Evolutionary conservation across 2,113 vertebrate genomes (phyloP).

Genomic region (Philantomba maxwellii): DNA sequence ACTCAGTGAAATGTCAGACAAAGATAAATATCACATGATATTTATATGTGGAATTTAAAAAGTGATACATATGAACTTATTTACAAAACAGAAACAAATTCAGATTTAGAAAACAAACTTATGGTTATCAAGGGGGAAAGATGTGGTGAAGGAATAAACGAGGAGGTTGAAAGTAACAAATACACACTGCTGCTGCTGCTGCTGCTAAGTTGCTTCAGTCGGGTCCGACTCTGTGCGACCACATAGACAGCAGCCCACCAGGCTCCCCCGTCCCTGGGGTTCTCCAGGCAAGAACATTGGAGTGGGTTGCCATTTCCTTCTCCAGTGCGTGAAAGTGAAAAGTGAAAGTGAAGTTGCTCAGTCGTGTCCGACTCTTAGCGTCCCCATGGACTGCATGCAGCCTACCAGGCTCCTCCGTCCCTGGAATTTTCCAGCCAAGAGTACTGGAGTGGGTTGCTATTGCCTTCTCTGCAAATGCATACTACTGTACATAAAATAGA

Average conservation of each 20-base stretch:
- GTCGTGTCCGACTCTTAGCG: fast-evolving
- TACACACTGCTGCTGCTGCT: neutral
- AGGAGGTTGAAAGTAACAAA: neutral
- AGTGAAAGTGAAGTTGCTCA: too few relatives aligned
- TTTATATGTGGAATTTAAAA: neutral
- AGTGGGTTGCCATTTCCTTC: too few relatives aligned
- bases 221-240: too few relatives aligned
- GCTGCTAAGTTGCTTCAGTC: too few relatives aligned
- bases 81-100: neutral
- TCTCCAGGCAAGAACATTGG: too few relatives aligned
- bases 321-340: too few relatives aligned
- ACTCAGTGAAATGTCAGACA: neutral
- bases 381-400: too few relatives aligned
- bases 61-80: neutral
- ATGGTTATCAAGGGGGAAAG: neutral
- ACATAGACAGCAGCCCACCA: too few relatives aligned
- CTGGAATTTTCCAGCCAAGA: too few relatives aligned
- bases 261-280: too few relatives aligned
- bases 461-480: neutral
- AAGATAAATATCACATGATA: neutral
- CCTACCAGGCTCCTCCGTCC: too few relatives aligned
- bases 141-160: neutral
- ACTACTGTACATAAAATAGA: neutral
- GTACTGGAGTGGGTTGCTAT: too few relatives aligned
- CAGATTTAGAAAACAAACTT: neutral